Percentiles rank a stretch among this genome's conserved stretches.
Conservation (phyloP, 2,113 vertebrate species). For the Asarcornis scutulata region DNA sequence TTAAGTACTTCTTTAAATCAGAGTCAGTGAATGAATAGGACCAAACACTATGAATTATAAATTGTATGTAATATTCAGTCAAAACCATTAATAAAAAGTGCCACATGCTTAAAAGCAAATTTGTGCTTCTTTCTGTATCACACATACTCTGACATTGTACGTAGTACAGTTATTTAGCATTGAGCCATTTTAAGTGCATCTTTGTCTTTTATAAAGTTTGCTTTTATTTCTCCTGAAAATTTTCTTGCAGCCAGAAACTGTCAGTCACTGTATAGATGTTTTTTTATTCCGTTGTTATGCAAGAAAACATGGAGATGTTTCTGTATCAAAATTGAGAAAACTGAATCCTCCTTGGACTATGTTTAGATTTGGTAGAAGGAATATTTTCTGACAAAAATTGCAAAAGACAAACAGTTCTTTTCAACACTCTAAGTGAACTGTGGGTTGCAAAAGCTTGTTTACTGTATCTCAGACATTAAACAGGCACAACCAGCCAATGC, state of each 20-base stretch:
- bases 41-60: not conserved
- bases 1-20: not conserved
- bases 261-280: not conserved
- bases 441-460: accelerated
- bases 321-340: not conserved
- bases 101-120: not conserved
- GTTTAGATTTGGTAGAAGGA: not conserved
- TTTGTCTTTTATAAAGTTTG: not conserved
- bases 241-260: not conserved
- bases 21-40: not conserved
- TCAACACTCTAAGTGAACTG: not conserved
- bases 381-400: not conserved
- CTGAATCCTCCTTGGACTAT: not conserved
- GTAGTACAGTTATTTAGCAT: not conserved
- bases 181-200: not conserved
- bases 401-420: not conserved
- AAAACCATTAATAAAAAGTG: not conserved
- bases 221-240: not conserved
- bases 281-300: not conserved
- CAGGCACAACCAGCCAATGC: not conserved
- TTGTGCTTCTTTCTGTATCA: not conserved
- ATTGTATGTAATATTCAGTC: not conserved
- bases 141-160: not conserved
- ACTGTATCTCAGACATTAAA: not conserved
- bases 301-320: not conserved